Evolutionary conservation across 2,113 vertebrate genomes (phyloP).

Genomic region (Odobenus rosmarus): DNA sequence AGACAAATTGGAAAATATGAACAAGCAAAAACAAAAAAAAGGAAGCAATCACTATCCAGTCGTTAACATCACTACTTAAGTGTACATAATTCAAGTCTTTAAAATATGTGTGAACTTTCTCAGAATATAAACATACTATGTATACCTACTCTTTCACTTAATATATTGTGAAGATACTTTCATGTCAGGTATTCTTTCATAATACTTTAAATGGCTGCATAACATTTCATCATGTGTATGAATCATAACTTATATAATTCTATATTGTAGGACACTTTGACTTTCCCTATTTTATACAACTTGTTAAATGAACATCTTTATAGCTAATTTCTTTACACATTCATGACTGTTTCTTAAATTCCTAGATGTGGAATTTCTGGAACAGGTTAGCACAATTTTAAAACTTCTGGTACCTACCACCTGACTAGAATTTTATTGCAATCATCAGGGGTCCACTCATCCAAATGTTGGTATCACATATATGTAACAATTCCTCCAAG

Average conservation of each 20-base stretch:
- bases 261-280: neutral
- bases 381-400: constrained; percentile 12
- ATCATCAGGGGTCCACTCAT: neutral
- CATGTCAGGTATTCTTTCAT: neutral
- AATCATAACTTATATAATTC: neutral
- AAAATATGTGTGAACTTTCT: constrained; percentile 43
- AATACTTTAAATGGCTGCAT: neutral
- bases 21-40: neutral
- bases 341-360: neutral
- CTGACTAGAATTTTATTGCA: constrained; percentile 5
- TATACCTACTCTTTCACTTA: neutral
- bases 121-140: neutral
- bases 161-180: neutral
- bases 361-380: constrained; percentile 23
- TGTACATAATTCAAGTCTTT: neutral
- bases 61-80: neutral
- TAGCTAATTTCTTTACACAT: neutral
- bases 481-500: neutral
- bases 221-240: neutral
- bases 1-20: neutral
- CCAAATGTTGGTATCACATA: neutral
- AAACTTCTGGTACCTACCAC: neutral
- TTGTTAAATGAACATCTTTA: neutral
- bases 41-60: neutral
- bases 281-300: neutral